phyloP scores from a whole-genome alignment of 2,888 invertebrate genomes.

The Mesorhabditis belari region DNA sequence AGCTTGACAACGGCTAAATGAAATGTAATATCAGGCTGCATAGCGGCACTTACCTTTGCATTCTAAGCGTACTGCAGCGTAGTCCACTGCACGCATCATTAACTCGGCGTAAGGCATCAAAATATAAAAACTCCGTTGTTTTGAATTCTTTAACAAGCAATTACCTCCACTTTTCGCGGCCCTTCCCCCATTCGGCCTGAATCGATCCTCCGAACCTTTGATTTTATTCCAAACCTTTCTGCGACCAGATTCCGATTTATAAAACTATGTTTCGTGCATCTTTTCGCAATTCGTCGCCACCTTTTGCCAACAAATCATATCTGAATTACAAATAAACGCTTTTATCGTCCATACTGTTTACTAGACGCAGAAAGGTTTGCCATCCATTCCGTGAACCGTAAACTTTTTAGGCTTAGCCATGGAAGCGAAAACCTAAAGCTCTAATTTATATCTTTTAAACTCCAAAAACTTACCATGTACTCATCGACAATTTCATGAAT shows the following conservation, averaged over 20 bases:
- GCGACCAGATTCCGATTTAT: constrained; percentile 4
- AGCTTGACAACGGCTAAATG: too few species aligned
- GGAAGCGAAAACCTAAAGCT: constrained; percentile 69
- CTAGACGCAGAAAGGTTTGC: too few species aligned
- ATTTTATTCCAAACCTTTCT: not conserved
- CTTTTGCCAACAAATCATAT: constrained; percentile 32
- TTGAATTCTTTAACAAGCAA: not conserved
- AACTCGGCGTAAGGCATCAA: not conserved
- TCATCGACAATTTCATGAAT: too few species aligned
- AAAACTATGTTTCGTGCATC: constrained; percentile 69
- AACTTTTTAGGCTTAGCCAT: constrained; percentile 84
- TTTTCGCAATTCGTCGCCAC: constrained; percentile 81
- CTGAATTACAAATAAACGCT: not conserved
- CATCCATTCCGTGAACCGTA: constrained; percentile 72
- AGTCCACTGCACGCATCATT: not conserved
- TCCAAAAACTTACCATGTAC: not conserved
- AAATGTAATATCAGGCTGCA: too few species aligned
- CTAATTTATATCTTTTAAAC: not conserved
- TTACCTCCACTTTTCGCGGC: constrained; percentile 9
- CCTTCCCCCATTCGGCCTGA: constrained; percentile 7
- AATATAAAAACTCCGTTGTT: not conserved
- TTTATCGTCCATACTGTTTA: not conserved
- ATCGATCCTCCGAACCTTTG: not conserved
- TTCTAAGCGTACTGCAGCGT: too few species aligned
- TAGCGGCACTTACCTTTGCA: too few species aligned